Evolutionary conservation across 2,113 vertebrate species (phyloP), one percentile per base, ranked within the genome.

Genomic region (Hassar affinis): DNA sequence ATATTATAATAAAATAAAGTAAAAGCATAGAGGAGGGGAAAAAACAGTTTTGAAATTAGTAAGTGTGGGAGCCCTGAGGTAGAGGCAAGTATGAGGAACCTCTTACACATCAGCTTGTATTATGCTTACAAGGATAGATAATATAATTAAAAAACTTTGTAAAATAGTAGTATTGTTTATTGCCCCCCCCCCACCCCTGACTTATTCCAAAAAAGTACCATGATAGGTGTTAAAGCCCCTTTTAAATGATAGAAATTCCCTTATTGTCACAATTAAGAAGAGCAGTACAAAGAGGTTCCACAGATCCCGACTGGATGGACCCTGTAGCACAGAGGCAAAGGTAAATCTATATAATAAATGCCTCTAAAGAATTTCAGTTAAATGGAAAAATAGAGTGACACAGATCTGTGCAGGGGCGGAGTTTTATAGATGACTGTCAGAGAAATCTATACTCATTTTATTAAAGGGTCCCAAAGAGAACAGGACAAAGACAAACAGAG

Each of bases 371-470:
- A 82, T 57, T 82, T 38, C 11, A 71, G 18, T 85, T 85, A 82
- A 51, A 47, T 47, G n/a, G n/a, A n/a, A 86, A 72, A 81, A 81
- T 12, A 82, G 75, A 87, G 68, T 80, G 42, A 80, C 75, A 79
- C 51, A 79, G 80, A 61, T 82, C 57, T 85, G 62, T 57, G 18
- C 57, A 72, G 5, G 52, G 20, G 49, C 81, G 17, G 49, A 71
- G 27, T 42, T 78, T 79, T 68, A 84, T 75, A 77, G 75, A 84
- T 75, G 71, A 69, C 61, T 79, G 79, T 56, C 45, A 66, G 79
- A 56, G 68, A 75, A 85, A 78, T 71, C 79, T 85, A 78, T 84
- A 64, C 47, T 54, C 85, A 69, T 86, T 86, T 74, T 78, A 72
- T 76, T 62, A 59, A 83, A 81, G 68, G 68, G 20, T 56, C 79